Evolutionary conservation across 1,140 invertebrate genomes (phyloP).

Genomic region (Lepidurus couesii): DNA sequence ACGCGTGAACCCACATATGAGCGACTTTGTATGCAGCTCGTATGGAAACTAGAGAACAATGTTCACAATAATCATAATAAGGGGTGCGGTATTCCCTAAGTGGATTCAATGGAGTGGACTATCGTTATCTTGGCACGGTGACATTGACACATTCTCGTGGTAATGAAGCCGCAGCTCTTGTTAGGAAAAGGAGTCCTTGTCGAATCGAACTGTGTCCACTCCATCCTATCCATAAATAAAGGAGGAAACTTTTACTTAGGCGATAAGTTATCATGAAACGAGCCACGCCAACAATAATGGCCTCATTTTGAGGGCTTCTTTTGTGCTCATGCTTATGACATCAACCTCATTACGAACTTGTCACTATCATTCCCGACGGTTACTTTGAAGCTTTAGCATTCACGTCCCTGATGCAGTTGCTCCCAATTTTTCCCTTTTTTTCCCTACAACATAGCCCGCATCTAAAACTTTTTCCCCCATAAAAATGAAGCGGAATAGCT

Average conservation of each 20-base stretch:
- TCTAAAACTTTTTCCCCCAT: background rate
- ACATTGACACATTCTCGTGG: slow-evolving; percentile 21
- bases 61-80: background rate
- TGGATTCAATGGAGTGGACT: background rate
- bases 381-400: background rate
- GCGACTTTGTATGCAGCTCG: background rate
- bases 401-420: background rate
- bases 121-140: slow-evolving; percentile 10
- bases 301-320: background rate
- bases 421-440: background rate
- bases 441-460: background rate
- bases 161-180: slow-evolving; percentile 21
- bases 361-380: background rate
- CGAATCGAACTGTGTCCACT: slow-evolving; percentile 6
- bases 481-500: no score
- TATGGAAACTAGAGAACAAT: background rate
- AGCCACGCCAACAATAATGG: slow-evolving; percentile 5
- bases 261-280: background rate
- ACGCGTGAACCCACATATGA: background rate
- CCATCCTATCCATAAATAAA: background rate
- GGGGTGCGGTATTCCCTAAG: slow-evolving; percentile 1
- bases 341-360: background rate
- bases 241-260: background rate
- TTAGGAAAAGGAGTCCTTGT: background rate
- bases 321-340: background rate